Percentiles rank a stretch among this genome's conserved stretches.
Evolutionary conservation across 2,797 vertebrate species (phyloP).

Genomic region (Crocodylus rhombifer): DNA sequence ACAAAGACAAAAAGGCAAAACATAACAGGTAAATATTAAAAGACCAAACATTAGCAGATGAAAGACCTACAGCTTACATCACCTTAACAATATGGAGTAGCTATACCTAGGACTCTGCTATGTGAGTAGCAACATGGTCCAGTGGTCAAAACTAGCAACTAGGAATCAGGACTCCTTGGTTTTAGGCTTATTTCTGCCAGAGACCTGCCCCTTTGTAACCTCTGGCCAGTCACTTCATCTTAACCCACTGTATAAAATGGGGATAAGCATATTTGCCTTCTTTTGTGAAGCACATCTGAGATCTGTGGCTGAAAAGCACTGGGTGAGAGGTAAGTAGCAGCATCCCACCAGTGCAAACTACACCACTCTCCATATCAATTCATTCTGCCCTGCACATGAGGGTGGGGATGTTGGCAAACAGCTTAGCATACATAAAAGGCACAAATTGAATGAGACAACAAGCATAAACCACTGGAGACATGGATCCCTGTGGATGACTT

Average conservation of each 20-base stretch:
- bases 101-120: not conserved
- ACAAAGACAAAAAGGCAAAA: not conserved
- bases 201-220: accelerated
- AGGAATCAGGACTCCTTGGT: not conserved
- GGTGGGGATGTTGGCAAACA: slow-evolving; percentile 49
- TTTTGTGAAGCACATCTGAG: not conserved
- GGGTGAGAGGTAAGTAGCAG: not conserved
- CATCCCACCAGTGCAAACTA: not conserved
- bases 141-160: not conserved
- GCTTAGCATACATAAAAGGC: slow-evolving; percentile 54
- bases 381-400: not conserved
- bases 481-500: not conserved
- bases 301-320: accelerated
- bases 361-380: no score
- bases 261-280: accelerated
- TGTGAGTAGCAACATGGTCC: not conserved
- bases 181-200: not conserved
- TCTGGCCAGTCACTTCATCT: not conserved
- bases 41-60: not conserved
- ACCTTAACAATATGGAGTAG: slow-evolving; percentile 57
- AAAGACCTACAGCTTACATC: slow-evolving; percentile 12
- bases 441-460: slow-evolving; percentile 13
- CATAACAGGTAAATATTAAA: not conserved
- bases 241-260: no score
- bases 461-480: not conserved